Evolutionary conservation across 1,140 invertebrate species (phyloP).

Genomic region (Whitmania pigra): DNA sequence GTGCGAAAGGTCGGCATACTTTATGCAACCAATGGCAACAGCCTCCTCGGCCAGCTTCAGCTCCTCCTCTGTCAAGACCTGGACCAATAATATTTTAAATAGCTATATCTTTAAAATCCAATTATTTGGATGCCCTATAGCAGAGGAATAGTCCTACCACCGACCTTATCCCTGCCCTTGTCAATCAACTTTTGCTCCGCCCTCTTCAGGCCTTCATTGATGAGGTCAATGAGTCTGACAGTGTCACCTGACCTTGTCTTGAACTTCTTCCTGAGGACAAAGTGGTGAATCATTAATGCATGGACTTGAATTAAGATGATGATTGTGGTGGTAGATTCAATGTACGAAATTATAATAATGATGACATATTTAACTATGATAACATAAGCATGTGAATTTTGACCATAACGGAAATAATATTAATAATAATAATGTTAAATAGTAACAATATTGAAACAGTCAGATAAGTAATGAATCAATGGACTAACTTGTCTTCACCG

Average conservation of each 20-base stretch:
- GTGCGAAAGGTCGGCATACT: conserved; percentile 91
- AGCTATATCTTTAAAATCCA: background rate
- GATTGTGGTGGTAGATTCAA: no score
- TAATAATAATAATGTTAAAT: background rate
- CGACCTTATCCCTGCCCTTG: conserved; percentile 70
- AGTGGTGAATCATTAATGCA: no score
- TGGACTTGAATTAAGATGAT: no score
- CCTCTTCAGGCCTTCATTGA: conserved; percentile 82
- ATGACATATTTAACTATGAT: no score
- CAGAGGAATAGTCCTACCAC: background rate
- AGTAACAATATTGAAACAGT: no score
- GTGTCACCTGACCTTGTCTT: conserved; percentile 96
- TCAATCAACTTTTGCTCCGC: conserved; percentile 73
- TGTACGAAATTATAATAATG: no score
- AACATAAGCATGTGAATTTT: no score
- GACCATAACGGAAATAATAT: background rate
- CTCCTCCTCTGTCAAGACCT: conserved; percentile 68
- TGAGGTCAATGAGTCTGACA: conserved; percentile 71
- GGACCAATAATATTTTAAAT: conserved; percentile 21
- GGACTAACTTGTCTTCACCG: conserved; percentile 72
- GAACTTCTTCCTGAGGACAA: conserved; percentile 67
- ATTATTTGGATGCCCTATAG: background rate
- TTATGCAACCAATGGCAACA: conserved; percentile 94
- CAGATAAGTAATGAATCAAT: background rate
- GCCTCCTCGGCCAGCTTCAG: conserved; percentile 70